A percentile compares a stretch with the other conserved stretches of the same genome.
These are phyloP conservation scores for Macrotus californicus DNA, from an alignment of 2,113 vertebrate species.

Conservation along the genomic window DNA sequence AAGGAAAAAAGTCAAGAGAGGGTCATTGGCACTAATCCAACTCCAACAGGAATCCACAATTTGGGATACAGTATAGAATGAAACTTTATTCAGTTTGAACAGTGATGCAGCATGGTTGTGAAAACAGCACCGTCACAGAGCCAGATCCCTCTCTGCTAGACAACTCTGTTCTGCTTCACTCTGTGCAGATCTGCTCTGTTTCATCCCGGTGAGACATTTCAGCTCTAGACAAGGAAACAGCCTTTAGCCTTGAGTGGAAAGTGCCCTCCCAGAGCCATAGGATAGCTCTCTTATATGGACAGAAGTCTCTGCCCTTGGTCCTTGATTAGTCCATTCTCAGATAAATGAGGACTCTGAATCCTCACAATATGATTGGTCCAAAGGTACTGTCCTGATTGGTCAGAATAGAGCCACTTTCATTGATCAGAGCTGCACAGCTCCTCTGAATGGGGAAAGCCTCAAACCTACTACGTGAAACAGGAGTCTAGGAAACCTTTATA, in stretches of 20 bases:
- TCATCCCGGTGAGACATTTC: neutral
- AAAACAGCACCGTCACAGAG: neutral
- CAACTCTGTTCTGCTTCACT: neutral
- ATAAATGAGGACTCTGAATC: neutral
- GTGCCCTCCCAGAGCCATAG: neutral
- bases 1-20: neutral
- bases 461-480: neutral
- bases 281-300: neutral
- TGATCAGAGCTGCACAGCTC: neutral
- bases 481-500: neutral
- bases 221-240: neutral
- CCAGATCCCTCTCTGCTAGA: neutral
- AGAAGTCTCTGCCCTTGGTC: neutral
- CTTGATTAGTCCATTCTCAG: neutral
- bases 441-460: neutral
- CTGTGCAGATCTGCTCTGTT: neutral
- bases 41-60: neutral
- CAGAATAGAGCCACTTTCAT: neutral
- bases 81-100: neutral
- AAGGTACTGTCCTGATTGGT: neutral
- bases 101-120: neutral
- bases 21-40: neutral
- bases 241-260: neutral
- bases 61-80: neutral
- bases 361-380: neutral